Percentiles rank a stretch among this genome's conserved stretches.
These are phyloP conservation scores for Eristalis intricaria DNA, from an alignment of 2,888 invertebrate species.

Conservation along the genomic window DNA sequence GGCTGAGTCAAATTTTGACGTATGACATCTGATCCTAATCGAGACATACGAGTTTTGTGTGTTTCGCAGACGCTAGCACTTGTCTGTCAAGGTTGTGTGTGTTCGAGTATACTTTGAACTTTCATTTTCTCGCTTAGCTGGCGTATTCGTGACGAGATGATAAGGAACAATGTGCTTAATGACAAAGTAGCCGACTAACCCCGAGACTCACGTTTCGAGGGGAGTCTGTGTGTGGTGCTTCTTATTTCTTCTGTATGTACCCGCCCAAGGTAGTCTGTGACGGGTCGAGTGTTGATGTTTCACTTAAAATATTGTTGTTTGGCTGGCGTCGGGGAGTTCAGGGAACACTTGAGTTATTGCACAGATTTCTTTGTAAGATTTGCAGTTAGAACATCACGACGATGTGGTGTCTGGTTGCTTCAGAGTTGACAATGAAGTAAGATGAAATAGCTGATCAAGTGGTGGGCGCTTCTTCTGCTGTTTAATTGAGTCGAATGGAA, in stretches of 20 bases:
- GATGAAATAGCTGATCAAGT: too few relatives aligned
- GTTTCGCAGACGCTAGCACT: neutral
- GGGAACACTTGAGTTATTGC: too few relatives aligned
- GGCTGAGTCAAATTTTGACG: neutral
- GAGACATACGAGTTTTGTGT: neutral
- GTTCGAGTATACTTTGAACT: neutral
- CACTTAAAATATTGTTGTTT: too few relatives aligned
- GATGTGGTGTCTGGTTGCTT: constrained; percentile 4
- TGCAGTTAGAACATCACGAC: neutral
- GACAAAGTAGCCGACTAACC: neutral
- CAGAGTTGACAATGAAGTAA: constrained; percentile 4
- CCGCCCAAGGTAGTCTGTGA: neutral
- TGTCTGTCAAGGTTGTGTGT: neutral
- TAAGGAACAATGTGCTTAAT: neutral
- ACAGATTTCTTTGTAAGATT: too few relatives aligned
- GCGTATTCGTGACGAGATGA: neutral
- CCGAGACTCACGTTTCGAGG: neutral
- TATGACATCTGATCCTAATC: constrained; percentile 1
- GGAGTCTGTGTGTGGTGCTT: neutral
- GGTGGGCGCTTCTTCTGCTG: too few relatives aligned
- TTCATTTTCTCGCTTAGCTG: neutral
- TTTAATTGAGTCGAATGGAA: too few relatives aligned
- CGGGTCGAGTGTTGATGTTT: neutral
- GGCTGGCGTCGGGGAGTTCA: too few relatives aligned
- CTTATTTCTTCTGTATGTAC: neutral